These are phyloP conservation scores for Drosophila nasuta DNA, from an alignment of 1,140 invertebrate genomes.

Conservation along the genomic window DNA sequence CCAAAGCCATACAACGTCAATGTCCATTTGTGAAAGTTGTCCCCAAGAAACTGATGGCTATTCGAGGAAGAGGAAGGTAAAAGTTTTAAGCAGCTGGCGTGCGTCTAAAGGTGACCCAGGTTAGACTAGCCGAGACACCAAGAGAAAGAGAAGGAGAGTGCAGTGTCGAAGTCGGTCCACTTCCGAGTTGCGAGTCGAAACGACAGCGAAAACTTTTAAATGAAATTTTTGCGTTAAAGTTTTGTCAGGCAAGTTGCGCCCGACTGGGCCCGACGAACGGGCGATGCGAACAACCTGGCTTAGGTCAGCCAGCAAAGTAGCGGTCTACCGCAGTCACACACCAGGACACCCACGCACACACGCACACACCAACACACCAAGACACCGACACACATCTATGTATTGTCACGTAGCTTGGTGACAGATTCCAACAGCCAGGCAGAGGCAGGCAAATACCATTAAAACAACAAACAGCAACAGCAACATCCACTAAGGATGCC, in stretches of 20 bases:
- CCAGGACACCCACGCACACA: not conserved
- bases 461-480: slow-evolving; percentile 67
- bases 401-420: slow-evolving; percentile 81
- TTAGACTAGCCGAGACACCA: not conserved
- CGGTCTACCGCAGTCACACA: slow-evolving; percentile 60
- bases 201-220: slow-evolving; percentile 76
- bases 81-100: slow-evolving; percentile 73
- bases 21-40: slow-evolving; percentile 79
- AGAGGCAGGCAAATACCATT: slow-evolving; percentile 73
- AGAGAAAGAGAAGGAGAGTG: not conserved
- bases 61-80: slow-evolving; percentile 7
- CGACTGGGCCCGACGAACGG: not conserved
- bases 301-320: slow-evolving; percentile 63
- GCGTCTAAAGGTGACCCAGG: slow-evolving; percentile 49
- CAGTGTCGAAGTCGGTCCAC: not conserved
- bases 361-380: not conserved
- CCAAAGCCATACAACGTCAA: slow-evolving; percentile 71
- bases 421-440: slow-evolving; percentile 69
- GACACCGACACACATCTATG: slow-evolving; percentile 29
- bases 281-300: slow-evolving; percentile 58
- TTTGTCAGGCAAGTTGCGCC: slow-evolving; percentile 68
- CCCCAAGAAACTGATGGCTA: slow-evolving; percentile 58
- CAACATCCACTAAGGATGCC: slow-evolving; percentile 27
- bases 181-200: slow-evolving; percentile 18
- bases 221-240: slow-evolving; percentile 83